A percentile compares a stretch with the other conserved stretches of the same genome.
phyloP scores from a whole-genome alignment of 2,113 vertebrate species.

The Crotalus horridus region DNA sequence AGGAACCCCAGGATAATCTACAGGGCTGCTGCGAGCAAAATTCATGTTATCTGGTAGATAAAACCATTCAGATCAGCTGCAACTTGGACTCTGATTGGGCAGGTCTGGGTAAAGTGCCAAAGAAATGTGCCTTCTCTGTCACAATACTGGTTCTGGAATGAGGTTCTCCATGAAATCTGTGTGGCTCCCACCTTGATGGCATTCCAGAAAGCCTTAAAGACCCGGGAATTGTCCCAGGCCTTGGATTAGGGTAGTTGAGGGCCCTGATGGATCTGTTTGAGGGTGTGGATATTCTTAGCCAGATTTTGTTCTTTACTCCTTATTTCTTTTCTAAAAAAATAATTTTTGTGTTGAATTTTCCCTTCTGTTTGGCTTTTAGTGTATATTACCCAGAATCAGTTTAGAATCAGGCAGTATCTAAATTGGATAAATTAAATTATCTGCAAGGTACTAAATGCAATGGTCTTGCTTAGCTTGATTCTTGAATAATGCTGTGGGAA shows the following conservation, averaged over 20 bases:
- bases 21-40: not conserved
- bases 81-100: not conserved
- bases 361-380: not conserved
- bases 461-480: not conserved
- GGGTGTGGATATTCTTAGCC: not conserved
- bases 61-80: not conserved
- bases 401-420: not conserved
- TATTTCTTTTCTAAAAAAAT: not conserved
- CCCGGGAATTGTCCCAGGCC: not conserved
- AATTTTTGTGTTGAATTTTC: not conserved
- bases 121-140: not conserved
- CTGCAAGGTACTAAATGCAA: not conserved
- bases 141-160: not conserved
- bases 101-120: not conserved
- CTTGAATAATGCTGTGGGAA: not conserved
- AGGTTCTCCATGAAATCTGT: not conserved
- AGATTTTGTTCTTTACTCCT: not conserved
- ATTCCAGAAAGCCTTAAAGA: not conserved
- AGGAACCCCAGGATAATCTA: not conserved
- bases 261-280: not conserved
- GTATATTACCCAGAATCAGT: not conserved
- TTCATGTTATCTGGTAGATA: not conserved
- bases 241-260: not conserved
- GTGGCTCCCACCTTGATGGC: not conserved
- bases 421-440: not conserved